Conservation (phyloP, 1,140 invertebrate genomes). For the Agrypnia vestita region DNA sequence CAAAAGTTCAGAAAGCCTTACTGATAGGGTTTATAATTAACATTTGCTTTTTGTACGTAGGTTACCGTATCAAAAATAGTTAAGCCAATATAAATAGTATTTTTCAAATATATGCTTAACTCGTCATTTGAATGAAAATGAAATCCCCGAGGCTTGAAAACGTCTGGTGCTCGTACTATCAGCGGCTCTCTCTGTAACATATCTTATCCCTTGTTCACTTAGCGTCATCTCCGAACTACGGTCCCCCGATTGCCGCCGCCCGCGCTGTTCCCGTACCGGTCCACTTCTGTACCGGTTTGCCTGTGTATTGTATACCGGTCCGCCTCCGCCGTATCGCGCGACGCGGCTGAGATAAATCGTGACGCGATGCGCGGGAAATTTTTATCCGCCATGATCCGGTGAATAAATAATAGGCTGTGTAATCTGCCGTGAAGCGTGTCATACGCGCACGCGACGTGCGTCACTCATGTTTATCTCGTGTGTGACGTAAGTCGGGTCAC, state of each 20-base stretch:
- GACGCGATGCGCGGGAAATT: constrained; percentile 18
- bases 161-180: constrained; percentile 3
- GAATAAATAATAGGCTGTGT: constrained; percentile 41
- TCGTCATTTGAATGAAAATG: not conserved
- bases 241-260: not conserved
- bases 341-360: constrained; percentile 16
- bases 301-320: constrained; percentile 1
- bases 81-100: no score
- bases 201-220: constrained; percentile 55
- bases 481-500: constrained; percentile 29
- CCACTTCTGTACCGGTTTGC: not conserved
- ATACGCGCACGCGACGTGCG: constrained; percentile 2
- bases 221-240: constrained; percentile 46
- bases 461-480: constrained; percentile 27
- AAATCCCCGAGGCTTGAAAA: not conserved
- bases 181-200: constrained; percentile 42
- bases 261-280: not conserved
- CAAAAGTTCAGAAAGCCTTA: no score
- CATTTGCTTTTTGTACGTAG: no score
- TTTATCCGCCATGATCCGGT: constrained; percentile 16
- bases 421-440: constrained; percentile 27
- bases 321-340: not conserved
- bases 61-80: no score
- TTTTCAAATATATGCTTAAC: no score
- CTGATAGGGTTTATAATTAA: no score